Base-by-base conservation (phyloP, 1,140 invertebrate species). In the Leptopilina clavipes region DNA sequence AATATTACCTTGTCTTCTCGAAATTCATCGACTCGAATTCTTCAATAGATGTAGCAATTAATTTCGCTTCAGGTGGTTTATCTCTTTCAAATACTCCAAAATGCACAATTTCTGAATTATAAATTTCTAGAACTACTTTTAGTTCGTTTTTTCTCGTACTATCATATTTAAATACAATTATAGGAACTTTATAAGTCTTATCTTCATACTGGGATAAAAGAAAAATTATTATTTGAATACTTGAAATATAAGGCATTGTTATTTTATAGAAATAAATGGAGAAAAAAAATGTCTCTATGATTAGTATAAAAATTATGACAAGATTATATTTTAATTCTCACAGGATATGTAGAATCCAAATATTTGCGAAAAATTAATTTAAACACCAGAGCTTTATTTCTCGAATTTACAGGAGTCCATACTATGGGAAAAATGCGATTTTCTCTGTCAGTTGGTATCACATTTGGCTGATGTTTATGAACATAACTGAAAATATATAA, bases 121-220 rank as follows among this genome's bases (percentile, higher is more conserved):
- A 88, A 78, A 84, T 87, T 70, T 89, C 84, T 1, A 90, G 31
- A 10, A 88, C 84, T 44, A 88, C 80, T 82, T 87, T 86, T 6
- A 91, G 78, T 31, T 91, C 88, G 56, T 86, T 88, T 75, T 84
- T 88, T 19, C 83, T 85, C 0, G 87, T 89, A 70, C 84, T 87
- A 71, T 90, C 89, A 31, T 88, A 91, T 83, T 91, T 91, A 54
- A 91, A 91, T n/a, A 90, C 73, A 10, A 87, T 87, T 76, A 88
- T 85, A 12, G 89, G 88, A 3, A 84, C 80, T 65, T 85, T 85
- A 5, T 74, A 73, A 9, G 81, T 84, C 71, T 87, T 87, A 78
- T 89, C 88, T 82, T 90, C 88, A 10, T 89, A 90, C 89, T 91
- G 18, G 48, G 85, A 83, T 75, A 72, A 76, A n/a, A 7, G 3